Base-by-base conservation (phyloP, 2,113 vertebrate genomes). In the Gavia stellata region DNA sequence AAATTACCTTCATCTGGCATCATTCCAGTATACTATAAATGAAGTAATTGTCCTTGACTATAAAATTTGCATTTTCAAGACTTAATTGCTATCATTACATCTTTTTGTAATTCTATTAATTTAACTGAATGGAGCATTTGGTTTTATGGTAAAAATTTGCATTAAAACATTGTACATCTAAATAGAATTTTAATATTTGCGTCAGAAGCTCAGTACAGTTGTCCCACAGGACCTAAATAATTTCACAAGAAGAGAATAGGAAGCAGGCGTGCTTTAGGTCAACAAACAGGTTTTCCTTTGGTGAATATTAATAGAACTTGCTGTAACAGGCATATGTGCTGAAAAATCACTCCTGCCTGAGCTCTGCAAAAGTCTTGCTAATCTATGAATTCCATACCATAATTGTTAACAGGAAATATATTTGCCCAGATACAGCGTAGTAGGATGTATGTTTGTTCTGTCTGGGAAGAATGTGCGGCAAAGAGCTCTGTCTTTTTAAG, bases 1-100 rank as follows among this genome's bases (percentile, higher is more conserved):
- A 99, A 99, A 99, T 99, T 99, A 99, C 99, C 99, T 99, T 99
- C 98, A 95, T 99, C 99, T 99, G 99, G 99, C 99, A 99, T 98
- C 98, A 98, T 98, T 99, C 99, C 99, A 99, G 98, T 98, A 98
- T 98, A 98, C 99, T 99, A 99, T 99, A 99, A 99, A 99, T 99
- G 99, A 99, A 99, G 99, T 99, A 99, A 99, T 99, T 99, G 99
- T 99, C 99, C 99, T 99, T 99, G 99, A 99, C 99, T 99, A 99
- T 99, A 99, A 99, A 99, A 99, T 99, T 99, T 98, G 99, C 99
- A 99, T 99, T 99, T 99, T 99, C 99, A 99, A 99, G 99, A 99
- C 99, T 99, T 99, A 99, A 99, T 99, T 99, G 99, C 99, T 98
- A 99, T 99, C 99, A 99, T 99, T 99, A 99, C 98, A 99, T 99